Base-by-base conservation (phyloP, 2,888 invertebrate genomes). In the Charanyca ferruginea region DNA sequence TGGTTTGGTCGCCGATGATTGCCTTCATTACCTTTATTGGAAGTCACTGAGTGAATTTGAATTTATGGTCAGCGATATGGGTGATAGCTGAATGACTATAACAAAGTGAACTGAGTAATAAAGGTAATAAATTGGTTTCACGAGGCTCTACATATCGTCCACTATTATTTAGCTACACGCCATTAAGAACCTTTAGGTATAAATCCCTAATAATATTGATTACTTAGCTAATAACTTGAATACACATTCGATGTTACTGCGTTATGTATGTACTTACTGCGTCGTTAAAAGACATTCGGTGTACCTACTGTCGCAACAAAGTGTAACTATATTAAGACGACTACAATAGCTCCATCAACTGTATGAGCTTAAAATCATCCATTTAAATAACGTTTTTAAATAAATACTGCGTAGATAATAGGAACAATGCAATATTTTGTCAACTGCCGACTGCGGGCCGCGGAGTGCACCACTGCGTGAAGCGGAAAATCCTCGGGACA, bases 321-420 rank as follows among this genome's bases (percentile, higher is more conserved):
- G 81, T 87, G 89, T 93, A 92, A 90, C 89, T 89, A 89, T 89
- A 93, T 93, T 92, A 93, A 83, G 83, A 81, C 70, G 85, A 85
- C 84, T 84, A 95, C 95, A 95, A 95, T 91, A 87, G 94, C 77
- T 80, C 89, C 89, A 92, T 93, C 91, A 90, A 87, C 86, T 90
- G 91, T 90, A 91, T 89, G 89, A 91, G 95, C 93, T 95, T 94
- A 95, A 93, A 94, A 93, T 95, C 95, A 95, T 94, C 93, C 94
- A 95, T 95, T 95, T 95, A 94, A 95, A 95, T 95, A 94, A 94
- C 93, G 92, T 95, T 95, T 95, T 95, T 95, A 95, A 95, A 95
- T 95, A 95, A 95, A 95, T 95, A 95, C 94, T 89, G 89, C 85
- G 88, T 87, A 92, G 91, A 95, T 95, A 95, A 95, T 94, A 95